Evolutionary conservation across 2,113 vertebrate species (phyloP), one percentile per base, ranked within the genome.

Genomic region (Actenoides hombroni): DNA sequence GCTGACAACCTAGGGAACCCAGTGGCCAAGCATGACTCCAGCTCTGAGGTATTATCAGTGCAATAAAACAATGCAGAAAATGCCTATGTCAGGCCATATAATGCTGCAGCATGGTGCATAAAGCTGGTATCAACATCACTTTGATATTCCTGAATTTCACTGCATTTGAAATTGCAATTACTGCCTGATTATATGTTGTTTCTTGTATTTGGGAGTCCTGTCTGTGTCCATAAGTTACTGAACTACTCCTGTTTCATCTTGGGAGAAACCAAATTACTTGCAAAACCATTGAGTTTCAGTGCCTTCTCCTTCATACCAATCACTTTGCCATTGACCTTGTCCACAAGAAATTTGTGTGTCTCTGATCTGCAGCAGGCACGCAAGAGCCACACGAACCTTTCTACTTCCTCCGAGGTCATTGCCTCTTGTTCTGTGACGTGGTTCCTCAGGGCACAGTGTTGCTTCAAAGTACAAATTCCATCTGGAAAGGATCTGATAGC

Each of bases 401-500:
- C 94, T 37, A 0, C 80, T 95, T 96, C 82, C 97, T 97, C 86
- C 65, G 69, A 86, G 82, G 82, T 78, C 54, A 13, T 75, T 90
- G 68, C n/a, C 96, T 95, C 75, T 65, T 78, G 82, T 79, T 81
- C 53, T 28, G 10, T 49, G 92, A 70, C 7, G 6, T 75, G 37
- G 68, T 79, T 95, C 63, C 88, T 86, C 28, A 6, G 91, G 92
- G 90, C 71, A 88, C 69, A 91, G 48, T 24, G 53, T 76, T 90
- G 71, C 71, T 96, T 84, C 86, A 84, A 95, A 97, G 96, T 63
- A 85, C 44, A 87, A 59, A 83, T 63, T 91, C 82, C 92, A 82
- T 92, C 93, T 96, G 94, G 84, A 92, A 84, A 46, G 81, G 68
- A 90, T 95, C 78, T 20, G 28, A 91, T 85, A 88, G 61, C 77